Conservation (phyloP, 2,888 invertebrate species). For the Cacoxenus indagator region DNA sequence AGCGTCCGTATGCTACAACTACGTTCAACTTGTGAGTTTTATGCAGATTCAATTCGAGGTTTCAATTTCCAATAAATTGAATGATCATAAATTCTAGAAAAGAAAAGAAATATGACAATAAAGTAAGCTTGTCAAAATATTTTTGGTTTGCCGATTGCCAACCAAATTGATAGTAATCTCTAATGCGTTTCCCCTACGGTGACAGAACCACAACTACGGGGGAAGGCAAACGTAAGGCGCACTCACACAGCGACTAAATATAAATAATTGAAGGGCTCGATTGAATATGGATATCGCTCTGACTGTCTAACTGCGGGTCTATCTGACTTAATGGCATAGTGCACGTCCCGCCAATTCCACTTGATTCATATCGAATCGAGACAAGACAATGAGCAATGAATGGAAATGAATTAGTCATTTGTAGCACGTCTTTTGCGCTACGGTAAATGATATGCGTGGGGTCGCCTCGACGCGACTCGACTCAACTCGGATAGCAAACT, state of each 20-base stretch:
- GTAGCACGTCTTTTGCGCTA: slow-evolving; percentile 44
- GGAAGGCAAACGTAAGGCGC: not conserved
- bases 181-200: not conserved
- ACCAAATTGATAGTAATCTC: not conserved
- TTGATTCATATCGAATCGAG: too few species aligned
- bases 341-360: too few species aligned
- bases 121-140: slow-evolving; percentile 46
- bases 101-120: not conserved
- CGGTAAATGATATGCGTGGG: slow-evolving; percentile 43
- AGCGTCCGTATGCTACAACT: too few species aligned
- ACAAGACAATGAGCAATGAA: slow-evolving; percentile 27
- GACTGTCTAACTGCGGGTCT: not conserved
- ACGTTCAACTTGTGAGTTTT: not conserved
- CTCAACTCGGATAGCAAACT: slow-evolving; percentile 14
- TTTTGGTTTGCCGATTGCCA: slow-evolving; percentile 16
- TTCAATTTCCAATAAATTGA: not conserved
- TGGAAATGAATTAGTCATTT: slow-evolving; percentile 56
- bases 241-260: slow-evolving; percentile 44
- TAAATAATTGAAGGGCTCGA: slow-evolving; percentile 43
- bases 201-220: not conserved
- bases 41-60: not conserved
- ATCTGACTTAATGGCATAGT: too few species aligned
- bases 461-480: slow-evolving; percentile 34
- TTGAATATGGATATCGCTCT: slow-evolving; percentile 11
- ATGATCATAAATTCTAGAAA: slow-evolving; percentile 29